Base-by-base conservation (phyloP, 1,140 invertebrate species). In the Lordiphosa clarofinis region DNA sequence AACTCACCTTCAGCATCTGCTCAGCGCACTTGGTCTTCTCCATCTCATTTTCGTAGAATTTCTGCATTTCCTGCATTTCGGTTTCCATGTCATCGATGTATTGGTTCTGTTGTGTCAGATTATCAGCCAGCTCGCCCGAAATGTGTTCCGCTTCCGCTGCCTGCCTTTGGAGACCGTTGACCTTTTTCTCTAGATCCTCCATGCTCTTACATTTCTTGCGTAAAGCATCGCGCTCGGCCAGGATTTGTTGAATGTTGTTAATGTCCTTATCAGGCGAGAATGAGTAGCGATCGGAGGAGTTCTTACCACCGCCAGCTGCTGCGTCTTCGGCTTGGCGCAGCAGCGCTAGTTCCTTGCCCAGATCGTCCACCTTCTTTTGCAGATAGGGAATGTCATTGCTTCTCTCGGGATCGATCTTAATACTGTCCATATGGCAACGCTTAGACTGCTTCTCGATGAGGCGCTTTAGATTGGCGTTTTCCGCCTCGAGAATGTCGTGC, bases 21-120 rank as follows among this genome's bases (percentile, higher is more conserved):
- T 86, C 75, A 31, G 72, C 69, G 8, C 49, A 73, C 9, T 78
- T 86, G 0, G 55, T 31, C n/a, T 75, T 68, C 9, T 70, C 70
- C 2, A 82, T 56, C 52, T 87, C 66, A 36, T 44, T 54, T 42
- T 86, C 81, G 52, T 87, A 87, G 56, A 70, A 87, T 1, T 49
- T 56, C 21, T 87, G 86, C 79, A 86, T 87, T 7, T 86, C 64
- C 8, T 55, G 48, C 56, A 87, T 87, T 9, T 87, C 86, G 8
- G 58, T 52, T 10, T 86, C 62, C 73, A 87, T 69, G 15, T 68
- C 54, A 10, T 46, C 12, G 28, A 87, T 71, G 37, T 71, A 66
- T 2, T 46, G 39, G 19, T 68, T 52, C 24, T 87, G 75, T 8
- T 56, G 50, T 0, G 64, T 24, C 0, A 86, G 40, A 44, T 55